These are phyloP conservation scores for Eupithecia subfuscata DNA, from an alignment of 2,888 invertebrate genomes.

Conservation along the genomic window DNA sequence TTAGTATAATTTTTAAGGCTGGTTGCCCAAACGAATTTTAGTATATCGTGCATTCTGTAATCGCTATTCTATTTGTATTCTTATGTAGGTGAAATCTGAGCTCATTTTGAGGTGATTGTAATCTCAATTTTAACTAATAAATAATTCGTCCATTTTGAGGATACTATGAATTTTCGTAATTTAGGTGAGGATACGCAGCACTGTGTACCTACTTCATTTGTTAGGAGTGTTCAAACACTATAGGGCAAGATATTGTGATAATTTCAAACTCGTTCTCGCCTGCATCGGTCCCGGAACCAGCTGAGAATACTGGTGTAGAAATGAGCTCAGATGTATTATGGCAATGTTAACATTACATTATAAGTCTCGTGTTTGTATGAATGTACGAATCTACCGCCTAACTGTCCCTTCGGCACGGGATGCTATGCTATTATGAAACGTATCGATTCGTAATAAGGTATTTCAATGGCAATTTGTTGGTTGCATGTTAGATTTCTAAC, in stretches of 20 bases:
- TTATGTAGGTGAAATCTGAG: constrained; percentile 33
- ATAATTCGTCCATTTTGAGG: constrained; percentile 1
- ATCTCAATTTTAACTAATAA: constrained; percentile 8
- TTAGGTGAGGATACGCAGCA: background rate
- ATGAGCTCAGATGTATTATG: constrained; percentile 40
- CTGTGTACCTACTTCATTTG: background rate
- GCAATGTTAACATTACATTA: constrained; percentile 40
- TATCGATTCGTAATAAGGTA: constrained; percentile 24
- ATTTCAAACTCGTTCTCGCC: background rate
- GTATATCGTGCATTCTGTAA: constrained; percentile 31
- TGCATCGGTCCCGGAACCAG: background rate
- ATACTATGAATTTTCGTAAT: constrained; percentile 7
- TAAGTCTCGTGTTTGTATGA: constrained; percentile 42
- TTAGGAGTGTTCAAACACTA: background rate
- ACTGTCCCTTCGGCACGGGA: constrained; percentile 40
- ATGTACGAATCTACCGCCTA: constrained; percentile 41
- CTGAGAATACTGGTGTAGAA: constrained; percentile 11
- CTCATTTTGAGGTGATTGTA: constrained; percentile 30
- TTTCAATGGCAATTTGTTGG: constrained; percentile 35
- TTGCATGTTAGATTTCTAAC: constrained; percentile 4
- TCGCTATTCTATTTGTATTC: constrained; percentile 45
- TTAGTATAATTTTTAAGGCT: constrained; percentile 39
- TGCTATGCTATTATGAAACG: constrained; percentile 31
- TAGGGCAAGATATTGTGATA: constrained; percentile 7
- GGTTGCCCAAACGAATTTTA: constrained; percentile 46